Evolutionary conservation across 1,140 invertebrate species (phyloP), one percentile per base, ranked within the genome.

Genomic region (Papilio helenus): DNA sequence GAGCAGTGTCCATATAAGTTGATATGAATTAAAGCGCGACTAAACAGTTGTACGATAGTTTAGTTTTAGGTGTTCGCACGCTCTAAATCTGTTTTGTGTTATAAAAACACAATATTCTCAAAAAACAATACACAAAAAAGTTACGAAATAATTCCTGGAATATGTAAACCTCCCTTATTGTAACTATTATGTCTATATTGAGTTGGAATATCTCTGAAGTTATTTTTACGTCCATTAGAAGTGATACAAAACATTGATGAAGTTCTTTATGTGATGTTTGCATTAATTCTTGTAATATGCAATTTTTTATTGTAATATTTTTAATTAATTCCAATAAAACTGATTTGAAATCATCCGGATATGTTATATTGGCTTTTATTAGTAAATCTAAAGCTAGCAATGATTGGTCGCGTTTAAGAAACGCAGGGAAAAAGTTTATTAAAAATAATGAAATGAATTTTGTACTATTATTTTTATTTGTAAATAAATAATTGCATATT

Each of bases 231-330:
- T 81, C 23, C 20, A 82, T 79, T n/a, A 90, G 20, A 2, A 74
- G 73, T n/a, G 76, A 42, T 16, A 92, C n/a, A 2, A 90, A 85
- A 9, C 83, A 42, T 5, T 72, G 81, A 39, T 83, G 80, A 9
- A 84, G 72, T 1, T 77, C 55, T 34, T 49, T 34, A 49, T 86
- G 84, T 77, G 90, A 79, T 8, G 72, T 85, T 4, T 79, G 42
- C 20, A 88, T 44, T 58, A 86, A 90, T 74, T 89, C 88, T 76
- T 86, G 81, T 23, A 92, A 44, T 18, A 90, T 29, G 26, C 73
- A 84, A 55, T 51, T 82, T 26, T 83, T 72, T 29, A 89, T 77
- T 0, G 87, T 81, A 12, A 44, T 26, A 72, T 88, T 82, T 80
- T 84, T 84, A 1, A 90, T 65, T n/a, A 92, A n/a, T 4, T 77